Conservation (phyloP, 92 coral and sea anemone genomes). For the Galaxea fascicularis region DNA sequence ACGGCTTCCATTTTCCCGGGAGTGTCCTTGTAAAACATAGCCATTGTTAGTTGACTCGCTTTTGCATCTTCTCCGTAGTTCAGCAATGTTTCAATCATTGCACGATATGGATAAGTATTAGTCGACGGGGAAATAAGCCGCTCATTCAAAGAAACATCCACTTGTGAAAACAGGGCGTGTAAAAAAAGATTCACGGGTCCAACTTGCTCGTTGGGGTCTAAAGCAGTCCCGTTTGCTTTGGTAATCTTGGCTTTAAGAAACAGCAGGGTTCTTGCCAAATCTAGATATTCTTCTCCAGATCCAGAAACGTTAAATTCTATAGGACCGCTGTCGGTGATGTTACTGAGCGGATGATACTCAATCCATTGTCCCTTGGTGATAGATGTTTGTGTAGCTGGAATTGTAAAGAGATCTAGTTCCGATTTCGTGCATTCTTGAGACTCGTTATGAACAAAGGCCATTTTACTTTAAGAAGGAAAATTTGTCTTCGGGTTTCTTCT, state of each 20-base stretch:
- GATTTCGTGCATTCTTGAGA: slow-evolving; percentile 37
- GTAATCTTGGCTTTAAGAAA: too few species aligned
- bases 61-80: slow-evolving; percentile 59
- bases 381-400: slow-evolving; percentile 64
- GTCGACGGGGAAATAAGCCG: slow-evolving; percentile 52
- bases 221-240: slow-evolving; percentile 6
- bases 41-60: slow-evolving; percentile 25
- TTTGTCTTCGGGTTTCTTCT: slow-evolving; percentile 4
- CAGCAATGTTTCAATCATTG: slow-evolving; percentile 50
- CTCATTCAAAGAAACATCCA: slow-evolving; percentile 52
- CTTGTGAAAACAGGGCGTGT: too few species aligned
- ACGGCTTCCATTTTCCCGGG: too few species aligned
- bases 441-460: slow-evolving; percentile 22
- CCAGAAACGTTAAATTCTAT: slow-evolving; percentile 58
- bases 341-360: too few species aligned
- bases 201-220: slow-evolving; percentile 14
- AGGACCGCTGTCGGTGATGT: slow-evolving; percentile 39
- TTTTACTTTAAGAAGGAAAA: slow-evolving; percentile 7
- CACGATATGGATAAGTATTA: too few species aligned
- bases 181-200: slow-evolving; percentile 57
- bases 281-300: slow-evolving; percentile 56
- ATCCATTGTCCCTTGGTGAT: too few species aligned
- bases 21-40: too few species aligned
- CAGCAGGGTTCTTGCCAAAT: too few species aligned
- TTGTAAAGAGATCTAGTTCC: slow-evolving; percentile 54